phyloP scores from a whole-genome alignment of 1,140 invertebrate genomes.

The Zaprionus nigranus region DNA sequence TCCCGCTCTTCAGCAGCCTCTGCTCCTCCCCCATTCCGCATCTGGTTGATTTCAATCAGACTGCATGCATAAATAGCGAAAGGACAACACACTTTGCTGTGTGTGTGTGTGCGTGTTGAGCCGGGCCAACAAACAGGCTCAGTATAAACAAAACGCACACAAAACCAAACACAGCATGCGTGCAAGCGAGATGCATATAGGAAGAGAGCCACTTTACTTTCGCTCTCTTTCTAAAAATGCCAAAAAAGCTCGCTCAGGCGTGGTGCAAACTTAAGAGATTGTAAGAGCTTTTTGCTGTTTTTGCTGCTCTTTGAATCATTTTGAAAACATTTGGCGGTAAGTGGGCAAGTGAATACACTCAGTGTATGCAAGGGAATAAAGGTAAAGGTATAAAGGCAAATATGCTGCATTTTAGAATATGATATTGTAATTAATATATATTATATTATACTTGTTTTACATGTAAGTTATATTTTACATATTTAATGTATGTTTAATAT shows the following conservation, averaged over 20 bases:
- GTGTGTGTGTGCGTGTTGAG: slow-evolving; percentile 10
- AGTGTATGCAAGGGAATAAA: background rate
- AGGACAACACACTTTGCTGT: slow-evolving; percentile 24
- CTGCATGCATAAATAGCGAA: slow-evolving; percentile 43
- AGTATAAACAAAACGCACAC: slow-evolving; percentile 48
- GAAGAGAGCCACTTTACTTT: background rate
- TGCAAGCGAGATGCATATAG: background rate
- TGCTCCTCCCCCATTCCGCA: background rate
- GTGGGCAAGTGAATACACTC: background rate
- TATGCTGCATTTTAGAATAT: background rate
- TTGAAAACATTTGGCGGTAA: background rate
- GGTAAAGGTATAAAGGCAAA: background rate
- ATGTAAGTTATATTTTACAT: background rate
- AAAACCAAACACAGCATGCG: slow-evolving; percentile 43
- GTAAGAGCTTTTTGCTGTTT: slow-evolving; percentile 18
- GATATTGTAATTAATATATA: background rate
- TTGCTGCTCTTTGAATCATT: background rate
- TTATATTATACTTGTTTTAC: background rate
- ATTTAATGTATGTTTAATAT: background rate
- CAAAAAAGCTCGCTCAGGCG: slow-evolving; percentile 45
- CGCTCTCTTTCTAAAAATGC: slow-evolving; percentile 1
- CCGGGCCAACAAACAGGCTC: slow-evolving; percentile 50
- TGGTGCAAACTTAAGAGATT: slow-evolving; percentile 15
- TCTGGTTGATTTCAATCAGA: slow-evolving; percentile 46
- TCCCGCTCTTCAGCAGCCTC: too few relatives aligned